phyloP scores from a whole-genome alignment of 2,797 vertebrate species.

The Coendou prehensilis region DNA sequence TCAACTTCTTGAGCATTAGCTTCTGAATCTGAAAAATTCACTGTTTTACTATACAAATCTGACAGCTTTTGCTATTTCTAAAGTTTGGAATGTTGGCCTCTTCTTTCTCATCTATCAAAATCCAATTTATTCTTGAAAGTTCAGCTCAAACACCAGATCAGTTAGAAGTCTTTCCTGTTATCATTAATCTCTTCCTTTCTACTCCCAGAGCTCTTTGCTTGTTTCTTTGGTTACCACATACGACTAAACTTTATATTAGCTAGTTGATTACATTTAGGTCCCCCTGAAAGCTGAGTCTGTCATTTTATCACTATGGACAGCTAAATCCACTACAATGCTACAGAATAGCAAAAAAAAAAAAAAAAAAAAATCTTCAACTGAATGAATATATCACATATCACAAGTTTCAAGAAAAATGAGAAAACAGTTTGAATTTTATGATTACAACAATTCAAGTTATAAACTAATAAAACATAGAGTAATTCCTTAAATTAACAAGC shows the following conservation, averaged over 20 bases:
- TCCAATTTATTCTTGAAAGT: not conserved
- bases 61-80: not conserved
- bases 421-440: not conserved
- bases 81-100: not conserved
- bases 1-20: not conserved
- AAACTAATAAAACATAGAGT: not conserved
- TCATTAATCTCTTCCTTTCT: not conserved
- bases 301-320: not conserved
- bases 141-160: not conserved
- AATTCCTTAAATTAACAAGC: not conserved
- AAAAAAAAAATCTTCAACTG: not conserved
- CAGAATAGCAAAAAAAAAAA: not conserved
- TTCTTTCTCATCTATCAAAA: constrained; percentile 54
- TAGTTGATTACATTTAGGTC: not conserved
- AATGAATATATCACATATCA: not conserved
- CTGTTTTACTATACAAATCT: constrained; percentile 25
- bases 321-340: not conserved
- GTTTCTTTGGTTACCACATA: not conserved
- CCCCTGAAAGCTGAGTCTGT: not conserved
- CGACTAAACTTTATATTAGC: not conserved
- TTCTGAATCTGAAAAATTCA: constrained; percentile 13
- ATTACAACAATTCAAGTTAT: not conserved
- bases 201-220: not conserved
- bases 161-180: not conserved
- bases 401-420: constrained; percentile 8